A percentile compares a stretch with the other conserved stretches of the same genome.
Conservation (phyloP, 1,140 invertebrate genomes). For the Drosophila albomicans region DNA sequence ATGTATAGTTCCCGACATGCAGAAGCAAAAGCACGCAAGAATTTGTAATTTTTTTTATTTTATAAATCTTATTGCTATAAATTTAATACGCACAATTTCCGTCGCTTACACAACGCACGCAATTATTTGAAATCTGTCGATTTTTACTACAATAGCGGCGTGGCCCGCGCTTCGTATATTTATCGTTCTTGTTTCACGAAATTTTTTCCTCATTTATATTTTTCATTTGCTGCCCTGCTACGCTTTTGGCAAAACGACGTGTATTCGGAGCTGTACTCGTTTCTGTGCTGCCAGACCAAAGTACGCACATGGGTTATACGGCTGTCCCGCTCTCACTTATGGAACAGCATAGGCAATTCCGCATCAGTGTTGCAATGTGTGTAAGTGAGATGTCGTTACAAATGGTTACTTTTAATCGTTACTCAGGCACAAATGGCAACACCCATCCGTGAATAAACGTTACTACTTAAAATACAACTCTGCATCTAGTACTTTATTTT, state of each 20-base stretch:
- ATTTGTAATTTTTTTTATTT: slow-evolving; percentile 69
- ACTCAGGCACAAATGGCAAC: slow-evolving; percentile 41
- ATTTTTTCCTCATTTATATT: slow-evolving; percentile 79
- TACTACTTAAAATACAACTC: slow-evolving; percentile 55
- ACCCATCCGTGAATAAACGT: slow-evolving; percentile 26
- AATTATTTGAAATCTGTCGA: slow-evolving; percentile 38
- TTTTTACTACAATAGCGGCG: slow-evolving; percentile 56
- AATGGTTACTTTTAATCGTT: slow-evolving; percentile 45
- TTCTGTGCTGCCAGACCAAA: slow-evolving; percentile 75
- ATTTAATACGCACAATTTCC: slow-evolving; percentile 73
- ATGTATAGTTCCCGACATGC: slow-evolving; percentile 43
- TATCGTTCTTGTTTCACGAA: slow-evolving; percentile 71
- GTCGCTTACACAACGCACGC: slow-evolving; percentile 49
- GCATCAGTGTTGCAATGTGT: slow-evolving; percentile 55
- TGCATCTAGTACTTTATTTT: slow-evolving; percentile 47
- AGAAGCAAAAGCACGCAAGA: slow-evolving; percentile 76
- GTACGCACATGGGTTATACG: slow-evolving; percentile 54
- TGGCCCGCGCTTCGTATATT: slow-evolving; percentile 51
- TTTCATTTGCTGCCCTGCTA: slow-evolving; percentile 77
- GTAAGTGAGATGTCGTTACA: slow-evolving; percentile 51
- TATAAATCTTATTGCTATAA: slow-evolving; percentile 52
- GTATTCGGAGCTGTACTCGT: slow-evolving; percentile 82
- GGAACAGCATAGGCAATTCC: slow-evolving; percentile 38
- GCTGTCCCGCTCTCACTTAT: slow-evolving; percentile 50
- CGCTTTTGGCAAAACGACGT: slow-evolving; percentile 81